A percentile compares a stretch with the other conserved stretches of the same genome.
phyloP scores from a whole-genome alignment of 92 coral and sea anemone genomes.

The Galaxea fascicularis region DNA sequence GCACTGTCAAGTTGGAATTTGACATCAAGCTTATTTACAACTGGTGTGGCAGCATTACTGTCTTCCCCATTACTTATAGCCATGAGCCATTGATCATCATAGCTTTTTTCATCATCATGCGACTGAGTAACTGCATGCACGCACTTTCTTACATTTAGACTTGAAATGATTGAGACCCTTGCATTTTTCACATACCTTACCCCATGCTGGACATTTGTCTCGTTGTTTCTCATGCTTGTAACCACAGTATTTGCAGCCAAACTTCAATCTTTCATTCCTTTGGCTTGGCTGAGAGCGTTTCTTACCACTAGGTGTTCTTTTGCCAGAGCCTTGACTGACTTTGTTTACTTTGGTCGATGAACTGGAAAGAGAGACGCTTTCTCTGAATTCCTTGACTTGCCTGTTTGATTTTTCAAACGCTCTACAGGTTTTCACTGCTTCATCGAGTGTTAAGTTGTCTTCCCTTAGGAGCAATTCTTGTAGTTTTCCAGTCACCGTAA shows the following conservation, averaged over 20 bases:
- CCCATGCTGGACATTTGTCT: too few relatives aligned
- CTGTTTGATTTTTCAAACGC: constrained; percentile 42
- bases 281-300: background rate
- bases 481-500: constrained; percentile 32
- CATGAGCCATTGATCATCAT: constrained; percentile 59
- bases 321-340: constrained; percentile 15
- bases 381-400: constrained; percentile 34
- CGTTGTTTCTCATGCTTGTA: too few relatives aligned
- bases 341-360: too few relatives aligned
- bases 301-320: background rate
- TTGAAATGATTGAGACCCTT: too few relatives aligned
- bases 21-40: constrained; percentile 51
- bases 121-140: constrained; percentile 13
- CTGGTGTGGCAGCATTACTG: constrained; percentile 28
- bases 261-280: background rate
- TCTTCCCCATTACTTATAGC: constrained; percentile 28
- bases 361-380: background rate
- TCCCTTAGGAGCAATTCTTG: constrained; percentile 11
- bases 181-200: too few relatives aligned
- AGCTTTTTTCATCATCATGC: constrained; percentile 3
- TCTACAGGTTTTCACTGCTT: background rate
- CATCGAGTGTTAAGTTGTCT: background rate
- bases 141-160: too few relatives aligned
- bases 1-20: constrained; percentile 64
- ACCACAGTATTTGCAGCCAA: background rate